Evolutionary conservation across 2,113 vertebrate genomes (phyloP), one percentile per base, ranked within the genome.

Genomic region (Phrynocephalus versicolor): DNA sequence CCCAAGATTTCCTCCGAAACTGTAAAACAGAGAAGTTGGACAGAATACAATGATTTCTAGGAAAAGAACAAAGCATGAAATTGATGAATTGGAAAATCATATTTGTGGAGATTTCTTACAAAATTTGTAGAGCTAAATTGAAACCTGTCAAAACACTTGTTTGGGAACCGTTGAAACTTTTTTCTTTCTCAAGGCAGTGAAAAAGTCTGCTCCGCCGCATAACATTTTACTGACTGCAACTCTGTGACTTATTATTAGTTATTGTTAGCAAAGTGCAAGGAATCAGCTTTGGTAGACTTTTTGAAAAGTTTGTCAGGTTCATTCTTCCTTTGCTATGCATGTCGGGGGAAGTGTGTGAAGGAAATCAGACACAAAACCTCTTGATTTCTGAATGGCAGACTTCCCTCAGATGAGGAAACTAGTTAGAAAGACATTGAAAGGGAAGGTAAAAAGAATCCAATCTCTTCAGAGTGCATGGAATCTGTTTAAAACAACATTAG

Each of bases 111-210:
- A 90, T 89, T 94, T 92, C 90, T 95, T 96, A 95, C 94, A 93
- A 96, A 67, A 95, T 90, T 90, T 92, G 91, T 94, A 94, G 86
- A 92, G 87, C 86, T 91, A 88, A 94, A 94, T 89, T 91, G 90
- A 93, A 94, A 96, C 94, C 90, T 92, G 92, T 92, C 95, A 94
- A 89, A 89, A 51, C 90, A 87, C 95, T 95, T 95, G 93, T 91
- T 88, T 92, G 75, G 86, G 84, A 91, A 89, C 93, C 88, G 91
- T 89, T 86, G 92, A 94, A 96, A 96, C 92, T 93, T 94, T 93
- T 89, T 93, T 88, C 10, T 67, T 83, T 93, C 92, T 86, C 93
- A 94, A 93, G 89, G 88, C 89, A 91, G 83, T 93, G 94, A 94
- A 95, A 95, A 84, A 95, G 82, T 86, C 88, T 91, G 69, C 71